phyloP scores from a whole-genome alignment of 2,113 vertebrate genomes.

The Triplophysa dalaica region DNA sequence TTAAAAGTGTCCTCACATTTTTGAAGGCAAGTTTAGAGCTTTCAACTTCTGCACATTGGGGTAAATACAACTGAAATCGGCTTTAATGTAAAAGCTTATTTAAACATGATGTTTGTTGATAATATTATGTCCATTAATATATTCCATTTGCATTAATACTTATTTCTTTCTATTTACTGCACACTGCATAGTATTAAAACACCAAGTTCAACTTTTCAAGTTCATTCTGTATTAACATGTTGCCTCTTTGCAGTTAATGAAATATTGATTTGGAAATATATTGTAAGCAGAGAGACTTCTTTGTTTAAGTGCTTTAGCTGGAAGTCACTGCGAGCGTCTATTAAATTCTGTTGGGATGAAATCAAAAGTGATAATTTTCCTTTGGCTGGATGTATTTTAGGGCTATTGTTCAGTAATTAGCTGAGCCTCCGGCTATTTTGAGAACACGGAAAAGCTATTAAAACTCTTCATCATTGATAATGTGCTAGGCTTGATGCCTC shows the following conservation, averaged over 20 bases:
- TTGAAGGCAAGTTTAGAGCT: no score
- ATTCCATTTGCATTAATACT: background rate
- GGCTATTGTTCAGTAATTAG: constrained; percentile 50
- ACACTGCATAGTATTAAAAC: background rate
- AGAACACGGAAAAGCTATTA: constrained; percentile 29
- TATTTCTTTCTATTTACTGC: no score
- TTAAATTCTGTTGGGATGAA: constrained; percentile 57
- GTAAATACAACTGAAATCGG: no score
- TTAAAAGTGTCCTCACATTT: no score
- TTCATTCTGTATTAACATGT: constrained; percentile 49
- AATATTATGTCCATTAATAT: no score
- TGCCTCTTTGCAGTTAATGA: constrained; percentile 70
- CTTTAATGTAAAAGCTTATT: no score
- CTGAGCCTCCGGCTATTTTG: constrained; percentile 37
- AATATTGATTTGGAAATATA: constrained; percentile 77
- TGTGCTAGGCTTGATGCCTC: constrained; percentile 41
- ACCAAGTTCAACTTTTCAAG: constrained; percentile 6
- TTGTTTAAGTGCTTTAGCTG: constrained; percentile 61
- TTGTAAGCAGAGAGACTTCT: constrained; percentile 63
- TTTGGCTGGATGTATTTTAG: constrained; percentile 22
- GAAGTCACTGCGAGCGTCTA: constrained; percentile 64
- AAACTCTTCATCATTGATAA: constrained; percentile 59
- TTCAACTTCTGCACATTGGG: no score
- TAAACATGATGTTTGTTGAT: no score
- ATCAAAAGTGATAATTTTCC: constrained; percentile 46